Evolutionary conservation across 1,140 invertebrate species (phyloP), one percentile per base, ranked within the genome.

Genomic region (Kradibia gibbosae): DNA sequence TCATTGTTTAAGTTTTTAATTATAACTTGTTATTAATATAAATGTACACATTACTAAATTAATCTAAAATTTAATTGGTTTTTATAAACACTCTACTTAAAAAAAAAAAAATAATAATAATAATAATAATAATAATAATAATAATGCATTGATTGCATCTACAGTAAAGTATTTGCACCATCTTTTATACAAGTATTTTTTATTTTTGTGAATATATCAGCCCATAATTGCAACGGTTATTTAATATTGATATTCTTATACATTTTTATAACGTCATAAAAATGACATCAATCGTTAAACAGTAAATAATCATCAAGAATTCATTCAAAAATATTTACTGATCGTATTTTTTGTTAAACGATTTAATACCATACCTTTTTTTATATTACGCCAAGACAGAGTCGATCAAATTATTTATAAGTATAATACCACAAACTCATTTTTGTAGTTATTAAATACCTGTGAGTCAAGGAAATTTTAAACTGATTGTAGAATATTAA

Each of bases 171-270:
- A 60, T 75, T 39, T 42, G 39, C 31, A 50, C 62, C 36, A 22
- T 39, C 34, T 39, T 60, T 5, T 67, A 39, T 10, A 39, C 1
- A 39, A 11, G 15, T 39, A 36, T 72, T 45, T 72, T 45, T 72
- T 72, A 31, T 25, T 4, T 55, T 55, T 55, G 31, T 67, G 39
- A 39, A 25, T 20, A 70, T 70, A 48, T 53, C 11, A 53, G n/a
- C 22, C 55, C 0, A 28, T 50, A 31, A 11, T 48, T 42, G 34
- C 25, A 45, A 39, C 34, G 31, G 20, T 53, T 48, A 31, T 3
- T 78, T 13, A 73, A 34, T 25, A 53, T 25, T 73, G n/a, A 48
- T 80, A 71, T 80, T 80, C 73, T 79, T 72, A 57, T 79, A 72
- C 25, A n/a, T 48, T 72, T 79, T 57, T 71, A 73, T 34, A 57